Base-by-base conservation (phyloP, 2,888 invertebrate species). In the Sthenelais limicola region DNA sequence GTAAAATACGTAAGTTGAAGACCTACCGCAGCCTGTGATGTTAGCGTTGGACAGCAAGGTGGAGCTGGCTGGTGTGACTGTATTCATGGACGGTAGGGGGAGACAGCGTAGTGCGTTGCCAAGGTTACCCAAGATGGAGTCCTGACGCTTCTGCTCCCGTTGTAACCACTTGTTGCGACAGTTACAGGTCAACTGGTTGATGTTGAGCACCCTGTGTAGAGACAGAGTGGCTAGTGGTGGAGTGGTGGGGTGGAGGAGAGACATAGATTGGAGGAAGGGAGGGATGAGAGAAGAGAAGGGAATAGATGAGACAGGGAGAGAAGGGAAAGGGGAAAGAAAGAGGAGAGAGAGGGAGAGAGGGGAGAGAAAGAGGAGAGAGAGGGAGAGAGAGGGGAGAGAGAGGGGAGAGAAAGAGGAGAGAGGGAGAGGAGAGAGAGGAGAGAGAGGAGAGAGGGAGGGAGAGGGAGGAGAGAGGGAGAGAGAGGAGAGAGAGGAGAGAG, bases 81-180 rank as follows among this genome's bases (percentile, higher is more conserved):
- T 43, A 24, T 35, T 26, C 43, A 4, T 32, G 58, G 30, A 32
- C 3, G 30, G 52, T n/a, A n/a, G 24, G 32, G n/a, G 21, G 35
- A 15, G 28, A 48, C 68, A 68, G 28, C 18, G 2, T 15, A 68
- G 28, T 1, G 26, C 28, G 18, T 35, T 28, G 32, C 68, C 68
- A 26, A 68, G 68, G 51, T 51, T 51, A n/a, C 68, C 68, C 33
- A 68, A 35, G 26, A 68, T 68, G 30, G 33, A 51, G 18, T 28
- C 21, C 12, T 18, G 49, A 3, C 15, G 30, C 51, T 35, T 9
- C 54, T 56, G 70, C 47, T 54, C 30, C 33, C 33, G 70, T 48
- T 81, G 76, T 3, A 81, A 70, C 81, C 81, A 81, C 51, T 74
- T 72, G 32, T 70, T 72, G 30, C 79, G 78, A 49, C 81, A 81